A percentile compares a stretch with the other conserved stretches of the same genome.
Conservation (phyloP, 1,140 invertebrate species). For the Ylistrum balloti region DNA sequence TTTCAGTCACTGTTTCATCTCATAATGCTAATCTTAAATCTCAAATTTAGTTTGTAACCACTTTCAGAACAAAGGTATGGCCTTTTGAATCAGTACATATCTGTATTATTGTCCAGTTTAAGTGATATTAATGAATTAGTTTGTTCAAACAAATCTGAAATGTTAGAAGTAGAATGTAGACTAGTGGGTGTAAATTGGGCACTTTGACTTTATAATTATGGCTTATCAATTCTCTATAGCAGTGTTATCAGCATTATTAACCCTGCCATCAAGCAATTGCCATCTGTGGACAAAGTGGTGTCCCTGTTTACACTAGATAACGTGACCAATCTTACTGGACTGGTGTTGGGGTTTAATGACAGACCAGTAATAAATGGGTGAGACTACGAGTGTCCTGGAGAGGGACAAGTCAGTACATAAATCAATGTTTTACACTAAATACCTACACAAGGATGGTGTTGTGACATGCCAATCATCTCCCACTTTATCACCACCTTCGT, state of each 20-base stretch:
- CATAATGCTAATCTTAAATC: no score
- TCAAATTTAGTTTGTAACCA: neutral
- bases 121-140: neutral
- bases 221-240: neutral
- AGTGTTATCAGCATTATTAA: neutral
- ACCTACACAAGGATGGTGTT: neutral
- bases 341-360: neutral
- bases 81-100: neutral
- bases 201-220: conserved; percentile 21
- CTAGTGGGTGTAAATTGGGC: conserved; percentile 30
- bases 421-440: conserved; percentile 33
- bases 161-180: neutral
- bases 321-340: neutral
- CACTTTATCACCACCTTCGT: neutral
- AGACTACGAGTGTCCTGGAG: conserved; percentile 32
- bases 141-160: neutral
- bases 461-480: neutral
- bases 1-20: no score
- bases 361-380: conserved; percentile 22
- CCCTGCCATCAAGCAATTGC: conserved; percentile 31
- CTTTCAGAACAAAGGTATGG: neutral
- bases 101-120: neutral
- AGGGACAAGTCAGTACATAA: neutral
- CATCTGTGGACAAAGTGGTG: neutral
- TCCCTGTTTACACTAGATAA: conserved; percentile 10